A percentile compares a stretch with the other conserved stretches of the same genome.
Evolutionary conservation across 2,797 vertebrate genomes (phyloP).

Genomic region (Balearica regulorum): DNA sequence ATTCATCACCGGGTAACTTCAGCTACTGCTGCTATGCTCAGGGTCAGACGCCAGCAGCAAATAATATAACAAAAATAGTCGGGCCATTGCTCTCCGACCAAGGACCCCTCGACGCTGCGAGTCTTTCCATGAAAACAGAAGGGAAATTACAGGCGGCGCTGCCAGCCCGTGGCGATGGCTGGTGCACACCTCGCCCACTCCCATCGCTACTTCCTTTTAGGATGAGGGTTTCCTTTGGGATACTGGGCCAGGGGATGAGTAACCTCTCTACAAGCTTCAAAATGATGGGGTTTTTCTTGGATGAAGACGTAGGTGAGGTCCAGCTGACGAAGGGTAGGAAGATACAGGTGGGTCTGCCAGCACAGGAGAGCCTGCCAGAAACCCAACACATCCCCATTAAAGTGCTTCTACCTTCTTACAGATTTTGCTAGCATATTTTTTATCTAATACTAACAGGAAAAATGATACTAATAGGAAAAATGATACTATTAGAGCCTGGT

Average conservation of each 20-base stretch:
- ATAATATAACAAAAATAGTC: not conserved
- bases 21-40: not conserved
- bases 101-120: fast-evolving
- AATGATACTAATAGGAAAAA: not conserved
- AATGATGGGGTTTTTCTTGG: not conserved
- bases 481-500: fast-evolving
- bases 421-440: not conserved
- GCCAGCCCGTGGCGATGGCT: not conserved
- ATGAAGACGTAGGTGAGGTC: not conserved
- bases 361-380: not conserved
- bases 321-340: not conserved
- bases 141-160: not conserved
- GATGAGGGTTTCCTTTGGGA: not conserved
- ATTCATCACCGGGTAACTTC: not conserved
- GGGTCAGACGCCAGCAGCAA: not conserved
- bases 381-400: not conserved
- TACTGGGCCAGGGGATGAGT: not conserved
- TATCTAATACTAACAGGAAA: not conserved
- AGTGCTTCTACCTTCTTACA: not conserved
- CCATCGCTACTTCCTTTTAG: not conserved
- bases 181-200: fast-evolving
- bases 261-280: not conserved
- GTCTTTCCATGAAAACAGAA: not conserved
- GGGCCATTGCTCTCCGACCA: fast-evolving
- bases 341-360: not conserved